Conservation (phyloP, 2,888 invertebrate species). For the Megastigmus dorsalis region DNA sequence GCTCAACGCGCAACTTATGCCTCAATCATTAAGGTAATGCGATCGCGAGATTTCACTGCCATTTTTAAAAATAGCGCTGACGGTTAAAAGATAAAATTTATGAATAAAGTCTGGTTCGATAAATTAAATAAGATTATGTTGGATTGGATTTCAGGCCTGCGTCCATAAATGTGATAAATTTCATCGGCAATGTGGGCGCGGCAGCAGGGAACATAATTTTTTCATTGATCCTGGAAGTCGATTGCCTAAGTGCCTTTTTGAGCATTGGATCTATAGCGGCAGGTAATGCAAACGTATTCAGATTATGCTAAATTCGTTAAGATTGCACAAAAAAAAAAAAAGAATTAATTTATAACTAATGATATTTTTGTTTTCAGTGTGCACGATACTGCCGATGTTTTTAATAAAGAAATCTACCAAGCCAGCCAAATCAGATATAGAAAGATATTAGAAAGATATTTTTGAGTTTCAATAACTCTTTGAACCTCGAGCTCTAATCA, state of each 20-base stretch:
- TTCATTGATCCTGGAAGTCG: constrained; percentile 63
- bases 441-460: constrained; percentile 10
- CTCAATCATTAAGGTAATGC: constrained; percentile 68
- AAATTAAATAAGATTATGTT: no score
- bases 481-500: background rate
- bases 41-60: constrained; percentile 14
- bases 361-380: constrained; percentile 28
- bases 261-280: constrained; percentile 63
- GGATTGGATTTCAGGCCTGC: constrained; percentile 62
- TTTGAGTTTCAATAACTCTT: background rate
- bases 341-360: no score
- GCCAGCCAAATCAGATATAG: constrained; percentile 3
- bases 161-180: constrained; percentile 62
- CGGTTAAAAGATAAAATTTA: no score
- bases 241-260: constrained; percentile 66
- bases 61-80: no score
- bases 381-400: background rate
- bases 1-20: constrained; percentile 67
- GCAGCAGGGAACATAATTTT: constrained; percentile 69
- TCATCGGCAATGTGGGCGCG: constrained; percentile 68
- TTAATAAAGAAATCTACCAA: background rate
- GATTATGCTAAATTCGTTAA: background rate
- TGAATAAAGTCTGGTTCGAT: no score
- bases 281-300: constrained; percentile 57
- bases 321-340: no score